Percentiles rank a stretch among this genome's conserved stretches.
phyloP scores from a whole-genome alignment of 2,888 invertebrate genomes.

The Stenodera caucasica region DNA sequence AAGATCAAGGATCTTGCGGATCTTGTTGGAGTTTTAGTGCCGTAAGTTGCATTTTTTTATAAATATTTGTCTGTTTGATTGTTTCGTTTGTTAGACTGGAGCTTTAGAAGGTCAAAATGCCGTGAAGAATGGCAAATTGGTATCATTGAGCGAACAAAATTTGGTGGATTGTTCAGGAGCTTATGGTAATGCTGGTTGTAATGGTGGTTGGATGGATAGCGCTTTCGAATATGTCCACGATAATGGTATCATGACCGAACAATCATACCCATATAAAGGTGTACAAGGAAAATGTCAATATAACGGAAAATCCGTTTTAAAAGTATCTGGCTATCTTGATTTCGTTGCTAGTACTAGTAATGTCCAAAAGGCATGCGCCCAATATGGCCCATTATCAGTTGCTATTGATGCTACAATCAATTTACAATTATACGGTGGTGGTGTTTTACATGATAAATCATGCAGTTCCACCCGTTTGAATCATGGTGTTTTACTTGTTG shows the following conservation, averaged over 20 bases:
- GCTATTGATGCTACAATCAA: conserved; percentile 75
- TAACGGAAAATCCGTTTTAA: neutral
- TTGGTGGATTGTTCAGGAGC: too few species aligned
- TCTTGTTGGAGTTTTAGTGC: too few species aligned
- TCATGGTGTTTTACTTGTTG: conserved; percentile 79
- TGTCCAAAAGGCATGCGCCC: conserved; percentile 59
- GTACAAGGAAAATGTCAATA: conserved; percentile 15
- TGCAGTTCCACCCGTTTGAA: conserved; percentile 71
- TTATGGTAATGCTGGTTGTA: conserved; percentile 25
- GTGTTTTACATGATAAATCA: conserved; percentile 74
- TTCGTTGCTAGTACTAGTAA: neutral
- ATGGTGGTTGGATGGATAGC: conserved; percentile 28
- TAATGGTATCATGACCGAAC: conserved; percentile 33
- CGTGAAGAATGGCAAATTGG: too few species aligned
- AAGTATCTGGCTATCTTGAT: neutral
- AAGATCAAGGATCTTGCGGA: too few species aligned
- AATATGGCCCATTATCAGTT: conserved; percentile 81
- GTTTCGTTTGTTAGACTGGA: too few species aligned
- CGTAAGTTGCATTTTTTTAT: too few species aligned
- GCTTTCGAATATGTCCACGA: conserved; percentile 32
- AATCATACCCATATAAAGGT: conserved; percentile 33
- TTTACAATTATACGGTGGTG: conserved; percentile 79
- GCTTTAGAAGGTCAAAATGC: too few species aligned
- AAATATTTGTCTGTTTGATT: too few species aligned
- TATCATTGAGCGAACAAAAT: too few species aligned